Conservation (phyloP, 2,797 vertebrate genomes). For the Ctenochaetus hawaiiensis region DNA sequence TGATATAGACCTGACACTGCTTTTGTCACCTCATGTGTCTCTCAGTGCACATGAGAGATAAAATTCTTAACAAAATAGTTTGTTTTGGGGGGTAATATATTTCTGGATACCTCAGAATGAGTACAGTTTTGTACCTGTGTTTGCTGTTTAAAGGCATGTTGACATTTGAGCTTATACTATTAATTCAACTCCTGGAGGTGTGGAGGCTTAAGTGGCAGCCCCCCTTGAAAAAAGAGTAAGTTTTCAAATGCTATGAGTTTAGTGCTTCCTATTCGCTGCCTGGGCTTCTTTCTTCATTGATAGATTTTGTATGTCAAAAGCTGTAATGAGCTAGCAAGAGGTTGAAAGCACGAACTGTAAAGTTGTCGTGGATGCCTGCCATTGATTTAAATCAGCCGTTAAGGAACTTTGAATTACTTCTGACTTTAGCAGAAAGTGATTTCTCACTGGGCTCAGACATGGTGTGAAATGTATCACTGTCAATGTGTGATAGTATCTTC, state of each 20-base stretch:
- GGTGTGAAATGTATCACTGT: conserved; percentile 68
- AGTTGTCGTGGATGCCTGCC: conserved; percentile 4
- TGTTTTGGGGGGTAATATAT: conserved; percentile 19
- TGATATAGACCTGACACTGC: conserved; percentile 7
- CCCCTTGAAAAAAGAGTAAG: background rate
- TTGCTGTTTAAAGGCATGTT: background rate
- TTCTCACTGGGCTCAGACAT: conserved; percentile 25
- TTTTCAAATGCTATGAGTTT: background rate
- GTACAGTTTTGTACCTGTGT: no score
- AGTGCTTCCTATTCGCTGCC: background rate
- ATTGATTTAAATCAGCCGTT: conserved; percentile 10
- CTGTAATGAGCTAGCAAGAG: conserved; percentile 1
- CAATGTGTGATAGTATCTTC: conserved; percentile 45
- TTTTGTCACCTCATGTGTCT: conserved; percentile 30
- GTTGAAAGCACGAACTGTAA: conserved; percentile 3
- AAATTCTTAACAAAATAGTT: background rate
- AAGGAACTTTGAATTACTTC: conserved; percentile 17
- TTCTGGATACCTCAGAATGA: conserved; percentile 27
- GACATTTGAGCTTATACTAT: background rate
- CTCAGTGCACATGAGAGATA: conserved; percentile 7
- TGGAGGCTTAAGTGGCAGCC: conserved; percentile 13
- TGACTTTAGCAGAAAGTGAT: conserved; percentile 18
- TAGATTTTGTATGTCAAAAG: conserved; percentile 4
- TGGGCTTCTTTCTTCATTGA: conserved; percentile 6
- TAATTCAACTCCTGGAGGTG: conserved; percentile 10